Base-by-base conservation (phyloP, 2,888 invertebrate genomes). In the Drosophila leonis region DNA sequence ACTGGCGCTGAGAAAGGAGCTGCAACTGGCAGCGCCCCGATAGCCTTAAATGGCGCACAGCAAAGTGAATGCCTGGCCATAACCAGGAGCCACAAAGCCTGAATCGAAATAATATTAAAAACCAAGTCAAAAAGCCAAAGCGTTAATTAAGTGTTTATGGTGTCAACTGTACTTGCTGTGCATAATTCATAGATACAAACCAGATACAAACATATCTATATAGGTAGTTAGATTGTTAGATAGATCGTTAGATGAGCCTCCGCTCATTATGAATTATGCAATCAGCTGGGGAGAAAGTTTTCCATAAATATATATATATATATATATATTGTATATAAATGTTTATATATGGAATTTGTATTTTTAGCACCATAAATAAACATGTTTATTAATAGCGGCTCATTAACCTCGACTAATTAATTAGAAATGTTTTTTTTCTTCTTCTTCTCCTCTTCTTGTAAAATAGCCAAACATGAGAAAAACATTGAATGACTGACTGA, bases 341-440 rank as follows among this genome's bases (percentile, higher is more conserved):
- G 41, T 57, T n/a, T 46, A 20, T 57, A 12, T 46, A 20, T 42
- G 72, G 54, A 55, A 54, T 69, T 56, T 51, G 37, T 79, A 69
- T 74, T 74, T 80, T 73, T 82, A 83, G 80, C 83, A 83, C 77
- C 84, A 88, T 88, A 86, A 88, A 86, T 82, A 86, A 83, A 66
- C 80, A 65, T 75, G 81, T 86, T 75, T 84, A 89, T 89, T 87
- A 82, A 87, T 87, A 72, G 84, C 83, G 66, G 77, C 78, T 78
- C 87, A 84, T 87, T 88, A 87, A 87, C 87, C 86, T 72, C 77
- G 66, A 78, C 84, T 87, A 87, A 87, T 87, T 87, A 87, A 87
- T 87, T 89, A 78, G 71, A 74, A 86, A 81, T 73, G 63, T 69
- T 67, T 77, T 66, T 56, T 73, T 57, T 66, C n/a, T n/a, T n/a